Conservation (phyloP, 2,113 vertebrate species). For the Psilopogon haemacephalus region DNA sequence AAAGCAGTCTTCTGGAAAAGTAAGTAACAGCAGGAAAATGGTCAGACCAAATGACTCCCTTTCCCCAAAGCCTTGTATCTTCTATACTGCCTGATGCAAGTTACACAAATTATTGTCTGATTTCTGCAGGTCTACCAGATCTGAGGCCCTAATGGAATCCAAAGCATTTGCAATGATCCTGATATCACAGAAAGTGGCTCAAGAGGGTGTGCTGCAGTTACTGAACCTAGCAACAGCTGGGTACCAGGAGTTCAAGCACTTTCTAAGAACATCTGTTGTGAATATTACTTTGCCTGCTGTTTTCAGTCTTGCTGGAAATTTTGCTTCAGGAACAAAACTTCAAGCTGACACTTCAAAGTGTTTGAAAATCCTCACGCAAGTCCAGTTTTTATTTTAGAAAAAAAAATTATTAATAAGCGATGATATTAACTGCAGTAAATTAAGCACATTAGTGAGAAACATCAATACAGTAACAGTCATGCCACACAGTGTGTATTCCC, state of each 20-base stretch:
- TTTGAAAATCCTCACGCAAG: not conserved
- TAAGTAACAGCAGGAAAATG: not conserved
- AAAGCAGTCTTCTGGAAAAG: not conserved
- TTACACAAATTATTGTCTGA: not conserved
- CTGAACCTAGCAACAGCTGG: not conserved
- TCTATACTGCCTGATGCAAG: not conserved
- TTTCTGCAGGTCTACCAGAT: not conserved
- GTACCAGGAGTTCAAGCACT: not conserved
- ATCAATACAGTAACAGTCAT: not conserved
- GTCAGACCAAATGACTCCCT: not conserved
- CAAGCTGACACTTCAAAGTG: not conserved
- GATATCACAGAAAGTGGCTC: not conserved
- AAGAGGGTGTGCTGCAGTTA: not conserved
- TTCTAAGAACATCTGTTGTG: not conserved
- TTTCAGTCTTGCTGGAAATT: not conserved
- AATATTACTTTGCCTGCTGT: not conserved
- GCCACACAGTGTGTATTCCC: not conserved
- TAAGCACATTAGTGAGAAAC: not conserved
- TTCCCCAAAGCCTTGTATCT: not conserved
- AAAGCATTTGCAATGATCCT: not conserved
- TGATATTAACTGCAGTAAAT: not conserved
- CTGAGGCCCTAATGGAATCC: fast-evolving
- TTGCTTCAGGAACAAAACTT: not conserved
- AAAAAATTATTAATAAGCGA: not conserved
- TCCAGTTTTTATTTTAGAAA: not conserved